These are phyloP conservation scores for Conger conger DNA, from an alignment of 2,113 vertebrate species.

Conservation along the genomic window DNA sequence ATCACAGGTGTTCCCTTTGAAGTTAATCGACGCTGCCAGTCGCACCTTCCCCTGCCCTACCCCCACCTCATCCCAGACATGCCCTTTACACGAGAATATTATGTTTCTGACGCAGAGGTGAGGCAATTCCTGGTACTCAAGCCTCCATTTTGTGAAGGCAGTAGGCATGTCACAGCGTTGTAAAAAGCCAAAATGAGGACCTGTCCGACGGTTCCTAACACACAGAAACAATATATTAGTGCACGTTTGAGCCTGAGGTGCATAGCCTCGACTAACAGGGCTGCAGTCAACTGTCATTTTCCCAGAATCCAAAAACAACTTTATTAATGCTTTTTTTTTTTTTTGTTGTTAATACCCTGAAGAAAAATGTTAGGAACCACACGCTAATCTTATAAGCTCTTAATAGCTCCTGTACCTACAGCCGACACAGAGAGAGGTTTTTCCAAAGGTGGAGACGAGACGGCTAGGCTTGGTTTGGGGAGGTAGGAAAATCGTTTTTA, in stretches of 20 bases:
- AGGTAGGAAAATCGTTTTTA: too few relatives aligned
- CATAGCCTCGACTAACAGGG: not conserved
- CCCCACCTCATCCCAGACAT: not conserved
- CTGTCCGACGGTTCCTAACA: not conserved
- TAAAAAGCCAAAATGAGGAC: not conserved
- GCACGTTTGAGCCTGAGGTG: not conserved
- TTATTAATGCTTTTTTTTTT: not conserved
- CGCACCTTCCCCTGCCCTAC: not conserved
- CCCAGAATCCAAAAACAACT: not conserved
- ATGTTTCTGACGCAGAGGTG: not conserved
- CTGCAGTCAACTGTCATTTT: not conserved
- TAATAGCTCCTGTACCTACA: too few relatives aligned
- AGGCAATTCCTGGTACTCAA: not conserved
- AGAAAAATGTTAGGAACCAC: too few relatives aligned
- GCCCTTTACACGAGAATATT: not conserved
- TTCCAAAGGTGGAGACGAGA: too few relatives aligned
- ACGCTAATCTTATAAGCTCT: too few relatives aligned
- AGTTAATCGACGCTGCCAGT: not conserved
- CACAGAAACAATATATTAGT: not conserved
- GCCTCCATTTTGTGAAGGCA: not conserved
- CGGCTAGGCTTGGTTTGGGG: too few relatives aligned
- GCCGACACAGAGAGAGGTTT: too few relatives aligned
- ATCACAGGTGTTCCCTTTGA: constrained; percentile 13
- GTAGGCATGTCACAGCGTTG: not conserved
- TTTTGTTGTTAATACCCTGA: too few relatives aligned